Conservation (phyloP, 2,797 vertebrate genomes). For the Mormyrus hasselquistii region DNA sequence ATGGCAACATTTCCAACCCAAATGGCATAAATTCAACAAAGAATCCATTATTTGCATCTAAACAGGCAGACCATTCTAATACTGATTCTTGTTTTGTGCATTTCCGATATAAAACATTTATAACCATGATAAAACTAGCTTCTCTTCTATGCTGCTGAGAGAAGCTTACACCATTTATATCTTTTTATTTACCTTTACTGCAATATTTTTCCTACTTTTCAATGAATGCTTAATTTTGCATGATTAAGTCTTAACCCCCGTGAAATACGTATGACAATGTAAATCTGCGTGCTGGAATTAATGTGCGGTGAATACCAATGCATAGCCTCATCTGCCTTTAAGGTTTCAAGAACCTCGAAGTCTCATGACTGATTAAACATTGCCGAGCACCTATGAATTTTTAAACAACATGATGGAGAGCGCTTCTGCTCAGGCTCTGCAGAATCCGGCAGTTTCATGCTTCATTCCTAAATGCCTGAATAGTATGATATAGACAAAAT, state of each 20-base stretch:
- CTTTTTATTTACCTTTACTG: background rate
- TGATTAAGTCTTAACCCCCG: background rate
- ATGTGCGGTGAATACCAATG: background rate
- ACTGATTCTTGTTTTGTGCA: background rate
- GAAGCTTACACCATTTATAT: background rate
- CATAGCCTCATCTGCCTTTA: slow-evolving; percentile 17
- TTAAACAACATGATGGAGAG: slow-evolving; percentile 35
- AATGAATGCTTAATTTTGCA: background rate
- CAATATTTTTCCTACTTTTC: background rate
- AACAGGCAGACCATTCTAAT: background rate
- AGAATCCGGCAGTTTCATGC: background rate
- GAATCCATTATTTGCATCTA: background rate
- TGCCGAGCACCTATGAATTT: slow-evolving; percentile 38
- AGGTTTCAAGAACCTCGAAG: slow-evolving; percentile 33
- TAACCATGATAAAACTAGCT: background rate
- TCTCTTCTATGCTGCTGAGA: background rate
- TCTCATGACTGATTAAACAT: slow-evolving; percentile 39
- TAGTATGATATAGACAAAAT: background rate
- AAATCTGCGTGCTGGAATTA: background rate
- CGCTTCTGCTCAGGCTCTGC: background rate
- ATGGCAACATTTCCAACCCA: background rate
- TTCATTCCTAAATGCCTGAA: background rate
- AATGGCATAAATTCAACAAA: background rate
- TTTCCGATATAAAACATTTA: background rate
- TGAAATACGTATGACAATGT: background rate